phyloP scores from a whole-genome alignment of 2,888 invertebrate species.

The Tenthredo livida region DNA sequence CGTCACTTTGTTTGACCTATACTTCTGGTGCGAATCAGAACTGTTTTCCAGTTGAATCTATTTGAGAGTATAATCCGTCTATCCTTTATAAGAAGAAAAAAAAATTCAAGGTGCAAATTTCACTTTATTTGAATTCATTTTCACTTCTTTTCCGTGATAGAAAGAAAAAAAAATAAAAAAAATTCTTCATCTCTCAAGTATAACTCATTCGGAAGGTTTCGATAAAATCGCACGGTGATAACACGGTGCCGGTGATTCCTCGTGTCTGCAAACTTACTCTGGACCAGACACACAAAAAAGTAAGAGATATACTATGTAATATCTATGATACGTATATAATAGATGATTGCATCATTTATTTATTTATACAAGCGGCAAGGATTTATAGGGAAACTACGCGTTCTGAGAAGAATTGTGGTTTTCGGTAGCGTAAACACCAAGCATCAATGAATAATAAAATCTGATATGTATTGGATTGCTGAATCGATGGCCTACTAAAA shows the following conservation, averaged over 20 bases:
- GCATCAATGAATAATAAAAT: neutral
- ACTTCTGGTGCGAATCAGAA: neutral
- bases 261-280: neutral
- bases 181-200: neutral
- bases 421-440: neutral
- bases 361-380: neutral
- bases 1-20: neutral
- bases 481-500: neutral
- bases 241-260: conserved; percentile 36
- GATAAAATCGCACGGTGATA: neutral
- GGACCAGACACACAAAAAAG: conserved; percentile 4
- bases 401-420: neutral
- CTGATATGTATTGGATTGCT: neutral
- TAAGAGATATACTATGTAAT: neutral
- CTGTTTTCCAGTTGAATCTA: neutral
- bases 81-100: neutral
- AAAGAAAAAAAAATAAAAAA: too few relatives aligned
- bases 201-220: neutral
- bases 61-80: neutral
- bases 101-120: neutral
- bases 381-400: neutral
- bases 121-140: neutral
- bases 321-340: neutral
- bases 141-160: neutral
- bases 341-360: neutral